These are phyloP conservation scores for Sepiola atlantica DNA, from an alignment of 2,888 invertebrate species.

Conservation along the genomic window DNA sequence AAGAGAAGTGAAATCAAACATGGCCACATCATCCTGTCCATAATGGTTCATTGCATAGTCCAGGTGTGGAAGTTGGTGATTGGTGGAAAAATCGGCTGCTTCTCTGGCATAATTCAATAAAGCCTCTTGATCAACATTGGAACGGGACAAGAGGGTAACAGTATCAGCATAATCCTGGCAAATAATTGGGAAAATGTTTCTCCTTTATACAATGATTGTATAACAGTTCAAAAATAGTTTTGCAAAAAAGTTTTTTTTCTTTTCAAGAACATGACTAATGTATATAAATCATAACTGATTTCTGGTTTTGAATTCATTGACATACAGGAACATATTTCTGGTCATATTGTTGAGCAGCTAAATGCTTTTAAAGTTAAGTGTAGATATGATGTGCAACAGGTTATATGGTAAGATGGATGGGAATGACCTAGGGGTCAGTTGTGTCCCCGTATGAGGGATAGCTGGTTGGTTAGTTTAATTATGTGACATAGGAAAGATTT, in stretches of 20 bases:
- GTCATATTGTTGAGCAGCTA: no score
- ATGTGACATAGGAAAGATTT: no score
- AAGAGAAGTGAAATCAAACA: conserved; percentile 99
- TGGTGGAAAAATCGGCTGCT: conserved; percentile 85
- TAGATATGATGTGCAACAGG: no score
- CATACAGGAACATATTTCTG: no score
- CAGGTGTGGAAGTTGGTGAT: conserved; percentile 75
- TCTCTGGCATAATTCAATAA: conserved; percentile 93
- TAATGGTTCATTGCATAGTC: conserved; percentile 99
- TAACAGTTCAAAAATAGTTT: not conserved
- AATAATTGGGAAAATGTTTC: not conserved
- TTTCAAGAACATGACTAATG: not conserved
- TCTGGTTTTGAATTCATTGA: no score
- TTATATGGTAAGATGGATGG: no score
- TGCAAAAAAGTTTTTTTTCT: not conserved
- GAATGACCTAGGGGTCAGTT: no score
- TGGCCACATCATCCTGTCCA: conserved; percentile 96
- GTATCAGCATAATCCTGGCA: conserved; percentile 91
- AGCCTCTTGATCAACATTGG: conserved; percentile 92
- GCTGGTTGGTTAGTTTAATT: no score
- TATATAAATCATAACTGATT: no score
- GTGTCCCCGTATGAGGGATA: no score
- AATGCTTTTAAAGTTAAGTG: no score
- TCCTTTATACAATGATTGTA: not conserved
- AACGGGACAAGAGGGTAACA: conserved; percentile 86